phyloP scores from a whole-genome alignment of 2,113 vertebrate species.

The Hippoglossus stenolepis region DNA sequence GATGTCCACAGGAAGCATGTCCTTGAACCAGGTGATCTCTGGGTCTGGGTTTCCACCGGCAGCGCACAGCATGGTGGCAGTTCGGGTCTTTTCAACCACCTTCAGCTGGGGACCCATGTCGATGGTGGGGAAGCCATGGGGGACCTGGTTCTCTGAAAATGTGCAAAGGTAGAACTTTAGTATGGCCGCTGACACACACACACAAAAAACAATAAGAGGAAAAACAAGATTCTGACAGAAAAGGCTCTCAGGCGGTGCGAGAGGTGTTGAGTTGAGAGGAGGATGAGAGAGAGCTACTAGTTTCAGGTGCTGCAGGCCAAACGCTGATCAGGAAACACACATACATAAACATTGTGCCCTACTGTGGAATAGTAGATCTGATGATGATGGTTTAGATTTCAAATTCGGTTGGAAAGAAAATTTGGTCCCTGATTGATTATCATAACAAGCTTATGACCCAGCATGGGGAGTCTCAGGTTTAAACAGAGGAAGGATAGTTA shows the following conservation, averaged over 20 bases:
- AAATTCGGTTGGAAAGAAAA: slow-evolving; percentile 10
- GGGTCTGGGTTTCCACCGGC: slow-evolving; percentile 97
- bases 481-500: slow-evolving; percentile 49
- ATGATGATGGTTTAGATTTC: slow-evolving; percentile 41
- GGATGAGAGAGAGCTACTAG: slow-evolving; percentile 44
- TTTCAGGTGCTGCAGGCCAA: slow-evolving; percentile 43
- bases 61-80: slow-evolving; percentile 97
- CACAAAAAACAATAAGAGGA: not conserved
- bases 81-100: slow-evolving; percentile 95
- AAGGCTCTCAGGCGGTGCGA: slow-evolving; percentile 21
- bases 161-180: slow-evolving; percentile 8
- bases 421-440: slow-evolving; percentile 60
- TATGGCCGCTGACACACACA: not conserved
- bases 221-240: slow-evolving; percentile 22
- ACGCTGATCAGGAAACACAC: slow-evolving; percentile 19
- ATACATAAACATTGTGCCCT: not conserved
- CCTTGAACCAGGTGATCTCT: slow-evolving; percentile 98
- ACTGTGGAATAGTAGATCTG: slow-evolving; percentile 16
- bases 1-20: slow-evolving; percentile 96
- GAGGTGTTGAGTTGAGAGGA: slow-evolving; percentile 38
- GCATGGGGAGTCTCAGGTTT: slow-evolving; percentile 50
- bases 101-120: slow-evolving; percentile 99
- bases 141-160: slow-evolving; percentile 92
- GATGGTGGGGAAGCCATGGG: slow-evolving; percentile 93
- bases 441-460: slow-evolving; percentile 55